Evolutionary conservation across 2,888 invertebrate genomes (phyloP).

Genomic region (Sarcophaga rosellei): DNA sequence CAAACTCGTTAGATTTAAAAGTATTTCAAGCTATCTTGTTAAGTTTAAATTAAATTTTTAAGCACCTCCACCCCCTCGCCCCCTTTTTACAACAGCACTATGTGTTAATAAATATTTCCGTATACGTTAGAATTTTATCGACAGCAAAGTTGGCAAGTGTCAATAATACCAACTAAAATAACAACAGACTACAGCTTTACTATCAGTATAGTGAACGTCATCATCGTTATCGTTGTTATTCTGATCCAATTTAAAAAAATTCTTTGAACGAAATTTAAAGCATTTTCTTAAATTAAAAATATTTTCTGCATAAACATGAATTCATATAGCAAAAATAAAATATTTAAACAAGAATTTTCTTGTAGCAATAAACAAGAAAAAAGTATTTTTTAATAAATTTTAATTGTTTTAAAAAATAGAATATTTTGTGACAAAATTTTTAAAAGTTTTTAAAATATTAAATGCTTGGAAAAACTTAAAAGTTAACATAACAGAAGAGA

Average conservation of each 20-base stretch:
- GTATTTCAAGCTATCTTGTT: background rate
- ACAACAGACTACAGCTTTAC: background rate
- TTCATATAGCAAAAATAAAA: background rate
- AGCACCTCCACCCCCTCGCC: background rate
- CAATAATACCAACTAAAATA: conserved; percentile 31
- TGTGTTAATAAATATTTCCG: background rate
- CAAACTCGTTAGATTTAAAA: too few species aligned
- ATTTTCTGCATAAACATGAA: background rate
- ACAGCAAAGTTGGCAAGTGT: conserved; percentile 10
- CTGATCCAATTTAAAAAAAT: background rate
- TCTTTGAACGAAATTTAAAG: background rate
- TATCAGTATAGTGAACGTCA: background rate
- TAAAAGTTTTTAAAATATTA: too few species aligned
- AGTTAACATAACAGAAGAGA: background rate
- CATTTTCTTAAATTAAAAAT: background rate
- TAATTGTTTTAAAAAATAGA: too few species aligned
- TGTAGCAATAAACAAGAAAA: background rate
- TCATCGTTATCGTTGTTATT: conserved; percentile 1
- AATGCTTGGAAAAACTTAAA: background rate
- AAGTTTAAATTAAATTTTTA: background rate
- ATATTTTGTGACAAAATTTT: too few species aligned
- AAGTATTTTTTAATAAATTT: conserved; percentile 31
- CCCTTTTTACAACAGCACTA: background rate
- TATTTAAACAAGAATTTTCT: background rate
- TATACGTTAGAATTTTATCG: background rate